Base-by-base conservation (phyloP, 2,888 invertebrate species). In the Erynnis tages region DNA sequence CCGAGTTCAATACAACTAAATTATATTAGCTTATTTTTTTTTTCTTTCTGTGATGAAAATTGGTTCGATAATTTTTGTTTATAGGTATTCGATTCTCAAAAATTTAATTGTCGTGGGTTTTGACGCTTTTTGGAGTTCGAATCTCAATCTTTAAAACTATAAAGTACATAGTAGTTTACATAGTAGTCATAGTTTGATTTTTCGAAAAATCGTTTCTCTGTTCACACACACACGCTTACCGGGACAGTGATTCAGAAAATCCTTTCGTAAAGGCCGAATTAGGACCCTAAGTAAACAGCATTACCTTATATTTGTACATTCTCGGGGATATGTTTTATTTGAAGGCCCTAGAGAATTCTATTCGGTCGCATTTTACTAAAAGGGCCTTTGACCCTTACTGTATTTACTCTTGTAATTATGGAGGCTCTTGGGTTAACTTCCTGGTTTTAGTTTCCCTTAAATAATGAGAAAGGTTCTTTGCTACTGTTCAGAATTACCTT, bases 201-300 rank as follows among this genome's bases (percentile, higher is more conserved):
- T n/a, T n/a, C n/a, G n/a, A n/a, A n/a, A n/a, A n/a, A n/a, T n/a
- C n/a, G n/a, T n/a, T n/a, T n/a, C n/a, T n/a, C n/a, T n/a, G n/a
- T n/a, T n/a, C n/a, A n/a, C n/a, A n/a, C n/a, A n/a, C n/a, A n/a
- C n/a, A n/a, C n/a, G n/a, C n/a, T n/a, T n/a, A n/a, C 32, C 44
- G 1, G 17, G 3, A 16, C n/a, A 32, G 32, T 55, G 59, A 59
- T 62, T 55, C 49, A 48, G 56, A 56, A 61, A 59, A 57, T 55
- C 58, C 60, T 55, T 48, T 55, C 56, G 48, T 55, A 54, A 21
- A 57, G 58, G 59, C 54, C 59, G 58, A 53, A 60, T 63, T 57
- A 63, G 55, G 57, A 50, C 59, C 62, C 49, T 56, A 58, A 60
- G 59, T 61, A 62, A 62, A 63, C 58, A 62, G 56, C 61, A 61